Evolutionary conservation across 2,113 vertebrate genomes (phyloP).

Genomic region (Cariama cristata): DNA sequence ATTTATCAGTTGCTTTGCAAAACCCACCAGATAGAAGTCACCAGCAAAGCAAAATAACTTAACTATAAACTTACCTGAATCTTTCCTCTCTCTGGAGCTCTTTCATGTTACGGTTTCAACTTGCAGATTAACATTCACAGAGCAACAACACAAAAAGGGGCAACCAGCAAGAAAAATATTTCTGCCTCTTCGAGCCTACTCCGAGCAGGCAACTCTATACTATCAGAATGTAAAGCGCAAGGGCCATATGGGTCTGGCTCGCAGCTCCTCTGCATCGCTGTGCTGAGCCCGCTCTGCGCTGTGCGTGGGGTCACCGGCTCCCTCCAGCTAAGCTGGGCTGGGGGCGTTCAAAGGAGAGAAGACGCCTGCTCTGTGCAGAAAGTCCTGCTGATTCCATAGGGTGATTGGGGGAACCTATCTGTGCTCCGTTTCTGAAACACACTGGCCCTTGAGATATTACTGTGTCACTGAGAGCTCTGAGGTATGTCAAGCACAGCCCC

Average conservation of each 20-base stretch:
- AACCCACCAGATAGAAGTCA: constrained; percentile 1
- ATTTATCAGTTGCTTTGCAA: constrained; percentile 23
- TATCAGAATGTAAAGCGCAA: background rate
- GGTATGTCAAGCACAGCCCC: background rate
- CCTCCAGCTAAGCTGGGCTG: background rate
- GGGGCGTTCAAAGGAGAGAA: background rate
- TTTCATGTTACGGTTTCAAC: background rate
- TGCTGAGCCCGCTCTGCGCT: background rate
- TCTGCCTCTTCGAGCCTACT: background rate
- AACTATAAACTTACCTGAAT: constrained; percentile 9
- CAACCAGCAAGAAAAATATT: background rate
- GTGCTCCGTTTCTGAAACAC: fast-evolving
- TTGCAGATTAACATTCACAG: background rate
- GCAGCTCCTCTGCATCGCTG: background rate
- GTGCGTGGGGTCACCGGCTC: background rate
- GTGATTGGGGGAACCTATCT: background rate
- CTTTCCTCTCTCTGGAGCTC: background rate
- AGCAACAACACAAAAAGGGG: background rate
- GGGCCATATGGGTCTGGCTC: background rate
- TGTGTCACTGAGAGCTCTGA: background rate
- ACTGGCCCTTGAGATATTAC: background rate
- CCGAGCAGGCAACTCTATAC: background rate
- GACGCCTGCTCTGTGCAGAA: background rate
- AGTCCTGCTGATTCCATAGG: background rate
- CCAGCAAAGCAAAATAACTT: background rate